phyloP scores from a whole-genome alignment of 2,888 invertebrate species.

The Geophilus truncorum region DNA sequence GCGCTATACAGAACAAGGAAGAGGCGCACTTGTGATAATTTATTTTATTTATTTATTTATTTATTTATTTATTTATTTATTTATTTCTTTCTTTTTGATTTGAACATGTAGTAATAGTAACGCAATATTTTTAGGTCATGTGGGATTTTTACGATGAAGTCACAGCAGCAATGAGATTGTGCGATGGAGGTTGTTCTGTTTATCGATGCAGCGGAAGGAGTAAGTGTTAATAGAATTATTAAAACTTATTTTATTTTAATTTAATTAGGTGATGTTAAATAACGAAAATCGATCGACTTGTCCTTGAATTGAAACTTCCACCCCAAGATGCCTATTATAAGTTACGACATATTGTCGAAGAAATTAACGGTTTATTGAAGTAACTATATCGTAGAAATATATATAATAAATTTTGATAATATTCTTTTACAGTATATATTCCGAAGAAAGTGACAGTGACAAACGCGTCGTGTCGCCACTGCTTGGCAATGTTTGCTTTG shows the following conservation, averaged over 20 bases:
- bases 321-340: conserved; percentile 98
- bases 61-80: no score
- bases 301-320: conserved; percentile 92
- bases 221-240: conserved; percentile 42
- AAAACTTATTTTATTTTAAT: conserved; percentile 28
- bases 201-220: conserved; percentile 97
- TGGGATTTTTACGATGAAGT: conserved; percentile 99
- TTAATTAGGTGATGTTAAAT: conserved; percentile 74
- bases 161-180: conserved; percentile 88
- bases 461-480: conserved; percentile 66
- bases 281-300: conserved; percentile 94
- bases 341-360: conserved; percentile 91
- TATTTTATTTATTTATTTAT: no score
- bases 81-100: no score
- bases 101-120: no score
- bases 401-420: conserved; percentile 34
- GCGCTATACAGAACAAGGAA: conserved; percentile 92
- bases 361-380: conserved; percentile 85
- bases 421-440: conserved; percentile 56
- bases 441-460: conserved; percentile 56
- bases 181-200: conserved; percentile 87
- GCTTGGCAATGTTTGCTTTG: conserved; percentile 95
- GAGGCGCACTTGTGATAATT: conserved; percentile 76
- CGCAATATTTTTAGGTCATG: conserved; percentile 77
- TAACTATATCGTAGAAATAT: no score